Evolutionary conservation across 2,113 vertebrate species (phyloP).

Genomic region (Gymnorhina tibicen): DNA sequence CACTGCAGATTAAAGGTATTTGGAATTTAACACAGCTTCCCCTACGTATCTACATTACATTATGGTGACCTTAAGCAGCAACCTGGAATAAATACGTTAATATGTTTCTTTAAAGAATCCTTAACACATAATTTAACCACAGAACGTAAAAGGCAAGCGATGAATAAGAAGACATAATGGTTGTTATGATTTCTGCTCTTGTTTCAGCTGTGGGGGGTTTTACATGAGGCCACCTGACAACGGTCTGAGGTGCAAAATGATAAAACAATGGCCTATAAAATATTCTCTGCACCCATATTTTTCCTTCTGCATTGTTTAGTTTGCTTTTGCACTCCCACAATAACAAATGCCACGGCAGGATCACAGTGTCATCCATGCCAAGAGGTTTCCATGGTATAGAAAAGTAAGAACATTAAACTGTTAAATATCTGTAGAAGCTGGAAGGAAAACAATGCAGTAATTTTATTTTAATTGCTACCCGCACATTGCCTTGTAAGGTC

Average conservation of each 20-base stretch:
- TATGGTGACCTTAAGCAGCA: neutral
- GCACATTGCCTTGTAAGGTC: neutral
- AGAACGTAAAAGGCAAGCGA: neutral
- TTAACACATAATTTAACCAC: neutral
- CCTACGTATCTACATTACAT: neutral
- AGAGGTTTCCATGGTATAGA: neutral
- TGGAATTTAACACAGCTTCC: neutral
- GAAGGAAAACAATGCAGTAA: neutral
- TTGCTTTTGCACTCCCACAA: neutral
- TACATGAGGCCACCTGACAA: neutral
- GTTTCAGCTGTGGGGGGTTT: neutral
- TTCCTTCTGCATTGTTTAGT: neutral
- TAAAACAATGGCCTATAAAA: neutral
- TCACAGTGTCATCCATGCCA: neutral
- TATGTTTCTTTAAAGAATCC: neutral
- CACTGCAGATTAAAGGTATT: slow-evolving; percentile 50
- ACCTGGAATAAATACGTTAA: neutral
- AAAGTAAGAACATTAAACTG: neutral
- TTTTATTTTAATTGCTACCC: neutral
- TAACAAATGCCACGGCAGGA: neutral
- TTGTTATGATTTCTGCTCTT: neutral
- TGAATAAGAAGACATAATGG: neutral
- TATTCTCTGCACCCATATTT: neutral
- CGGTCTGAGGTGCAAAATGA: neutral
- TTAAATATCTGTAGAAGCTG: neutral